Evolutionary conservation across 2,113 vertebrate species (phyloP).

Genomic region (Donacobius atricapilla): DNA sequence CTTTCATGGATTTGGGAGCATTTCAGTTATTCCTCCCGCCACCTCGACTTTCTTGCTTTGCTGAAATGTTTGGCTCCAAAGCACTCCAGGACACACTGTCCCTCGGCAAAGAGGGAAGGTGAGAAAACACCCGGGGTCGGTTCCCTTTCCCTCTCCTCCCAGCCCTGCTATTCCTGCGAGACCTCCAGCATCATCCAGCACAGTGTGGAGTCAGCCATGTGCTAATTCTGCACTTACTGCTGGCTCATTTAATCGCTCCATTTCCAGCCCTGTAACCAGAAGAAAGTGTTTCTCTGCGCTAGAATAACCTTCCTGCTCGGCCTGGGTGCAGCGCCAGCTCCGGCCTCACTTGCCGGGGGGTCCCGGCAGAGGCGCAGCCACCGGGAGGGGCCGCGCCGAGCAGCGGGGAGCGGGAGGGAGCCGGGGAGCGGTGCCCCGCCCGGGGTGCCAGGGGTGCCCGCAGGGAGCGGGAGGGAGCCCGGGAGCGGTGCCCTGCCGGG

Average conservation of each 20-base stretch:
- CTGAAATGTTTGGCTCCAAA: background rate
- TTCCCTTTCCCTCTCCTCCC: background rate
- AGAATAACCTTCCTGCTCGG: background rate
- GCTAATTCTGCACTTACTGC: conserved; percentile 21
- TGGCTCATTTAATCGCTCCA: background rate
- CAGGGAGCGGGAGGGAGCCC: background rate
- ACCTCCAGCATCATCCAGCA: background rate
- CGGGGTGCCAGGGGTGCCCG: background rate
- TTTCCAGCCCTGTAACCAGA: background rate
- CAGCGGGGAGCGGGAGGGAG: background rate
- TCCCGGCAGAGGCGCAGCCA: background rate
- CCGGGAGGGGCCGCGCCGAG: background rate
- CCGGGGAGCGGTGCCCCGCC: background rate
- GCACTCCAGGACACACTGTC: background rate
- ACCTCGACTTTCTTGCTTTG: background rate
- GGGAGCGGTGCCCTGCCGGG: background rate
- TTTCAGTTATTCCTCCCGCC: background rate
- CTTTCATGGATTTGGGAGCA: background rate
- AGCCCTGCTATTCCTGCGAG: background rate
- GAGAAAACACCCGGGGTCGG: background rate
- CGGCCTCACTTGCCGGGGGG: background rate
- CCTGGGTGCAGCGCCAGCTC: background rate
- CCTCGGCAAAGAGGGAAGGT: background rate
- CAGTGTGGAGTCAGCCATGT: background rate
- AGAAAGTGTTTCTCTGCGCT: background rate